These are phyloP conservation scores for Andrena flavipes DNA, from an alignment of 2,888 invertebrate species.

Conservation along the genomic window DNA sequence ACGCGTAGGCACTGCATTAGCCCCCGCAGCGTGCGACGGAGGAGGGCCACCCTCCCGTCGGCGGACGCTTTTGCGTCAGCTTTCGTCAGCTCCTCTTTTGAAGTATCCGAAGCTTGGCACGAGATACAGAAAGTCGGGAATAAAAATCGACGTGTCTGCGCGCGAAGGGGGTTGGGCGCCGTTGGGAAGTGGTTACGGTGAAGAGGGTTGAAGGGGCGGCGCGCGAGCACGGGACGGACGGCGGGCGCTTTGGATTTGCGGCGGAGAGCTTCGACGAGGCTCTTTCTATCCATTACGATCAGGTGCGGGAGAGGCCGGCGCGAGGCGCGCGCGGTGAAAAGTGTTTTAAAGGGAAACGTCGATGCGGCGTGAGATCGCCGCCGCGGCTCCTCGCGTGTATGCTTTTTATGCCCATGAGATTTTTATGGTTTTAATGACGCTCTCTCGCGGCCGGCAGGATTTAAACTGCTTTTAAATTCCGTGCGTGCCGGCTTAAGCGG, in stretches of 20 bases:
- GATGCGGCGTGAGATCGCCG: conserved; percentile 54
- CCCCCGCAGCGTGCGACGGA: conserved; percentile 28
- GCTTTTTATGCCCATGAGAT: conserved; percentile 58
- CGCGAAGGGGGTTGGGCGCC: conserved; percentile 18
- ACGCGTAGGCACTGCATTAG: conserved; percentile 18
- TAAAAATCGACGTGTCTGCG: conserved; percentile 70
- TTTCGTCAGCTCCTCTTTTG: conserved; percentile 61
- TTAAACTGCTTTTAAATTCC: conserved; percentile 66
- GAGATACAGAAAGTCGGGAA: conserved; percentile 65
- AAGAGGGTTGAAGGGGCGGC: conserved; percentile 39
- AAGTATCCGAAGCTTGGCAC: conserved; percentile 56
- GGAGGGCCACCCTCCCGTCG: background rate
- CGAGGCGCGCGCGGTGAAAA: conserved; percentile 46
- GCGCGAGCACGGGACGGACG: background rate
- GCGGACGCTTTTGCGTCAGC: conserved; percentile 62
- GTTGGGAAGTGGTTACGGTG: conserved; percentile 19
- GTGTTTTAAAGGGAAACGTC: conserved; percentile 69
- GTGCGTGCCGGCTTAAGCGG: conserved; percentile 35
- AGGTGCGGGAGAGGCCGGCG: conserved; percentile 47
- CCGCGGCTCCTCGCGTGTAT: conserved; percentile 31
- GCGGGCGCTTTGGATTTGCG: conserved; percentile 61
- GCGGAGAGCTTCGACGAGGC: conserved; percentile 66
- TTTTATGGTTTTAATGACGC: conserved; percentile 65
- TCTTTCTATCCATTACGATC: conserved; percentile 71
- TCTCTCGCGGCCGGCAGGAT: conserved; percentile 47